phyloP scores from a whole-genome alignment of 2,113 vertebrate genomes.

The Origma solitaria region DNA sequence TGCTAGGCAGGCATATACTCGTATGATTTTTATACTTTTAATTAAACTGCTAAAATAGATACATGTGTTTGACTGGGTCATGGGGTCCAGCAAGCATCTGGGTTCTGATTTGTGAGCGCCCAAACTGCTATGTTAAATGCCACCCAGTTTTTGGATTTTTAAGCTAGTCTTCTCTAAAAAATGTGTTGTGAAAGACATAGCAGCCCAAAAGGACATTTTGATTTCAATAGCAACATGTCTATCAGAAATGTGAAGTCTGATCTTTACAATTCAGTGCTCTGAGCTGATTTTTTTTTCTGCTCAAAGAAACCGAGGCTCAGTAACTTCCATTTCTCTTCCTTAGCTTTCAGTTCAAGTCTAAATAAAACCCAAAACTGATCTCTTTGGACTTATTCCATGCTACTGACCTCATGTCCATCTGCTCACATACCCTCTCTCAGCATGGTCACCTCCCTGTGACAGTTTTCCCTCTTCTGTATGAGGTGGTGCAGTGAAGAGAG shows the following conservation, averaged over 20 bases:
- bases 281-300: neutral
- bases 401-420: slow-evolving; percentile 36
- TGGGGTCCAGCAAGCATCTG: neutral
- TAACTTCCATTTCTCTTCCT: neutral
- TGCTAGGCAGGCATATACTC: neutral
- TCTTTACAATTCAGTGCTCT: neutral
- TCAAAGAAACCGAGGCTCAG: neutral
- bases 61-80: neutral
- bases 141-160: neutral
- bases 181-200: neutral
- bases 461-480: neutral
- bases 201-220: neutral
- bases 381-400: slow-evolving; percentile 7
- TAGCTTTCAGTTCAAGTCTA: slow-evolving; percentile 9
- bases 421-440: neutral
- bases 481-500: neutral
- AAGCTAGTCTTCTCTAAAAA: neutral
- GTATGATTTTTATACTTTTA: neutral
- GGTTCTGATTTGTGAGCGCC: neutral
- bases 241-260: neutral
- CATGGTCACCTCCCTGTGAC: neutral
- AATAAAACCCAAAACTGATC: neutral
- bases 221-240: neutral
- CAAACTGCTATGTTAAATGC: neutral
- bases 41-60: neutral